Base-by-base conservation (phyloP, 2,113 vertebrate species). In the Axis porcinus region DNA sequence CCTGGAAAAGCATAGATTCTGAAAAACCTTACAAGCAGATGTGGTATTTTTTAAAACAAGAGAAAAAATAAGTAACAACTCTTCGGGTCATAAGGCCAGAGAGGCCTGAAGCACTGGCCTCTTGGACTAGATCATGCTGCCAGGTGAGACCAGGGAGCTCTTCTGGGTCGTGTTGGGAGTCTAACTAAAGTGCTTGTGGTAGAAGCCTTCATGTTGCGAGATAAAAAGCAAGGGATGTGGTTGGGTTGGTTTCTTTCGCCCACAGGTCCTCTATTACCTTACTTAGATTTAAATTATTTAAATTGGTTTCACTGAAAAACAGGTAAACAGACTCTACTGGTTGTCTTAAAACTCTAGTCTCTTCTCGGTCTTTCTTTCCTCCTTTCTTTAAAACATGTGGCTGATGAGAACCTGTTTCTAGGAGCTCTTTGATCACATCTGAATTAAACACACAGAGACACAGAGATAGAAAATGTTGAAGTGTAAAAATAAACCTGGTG, bases 271-370 rank as follows among this genome's bases (percentile, higher is more conserved):
- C 40, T 50, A 0, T 81, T 82, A 52, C 74, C 50, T 64, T 89
- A 33, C 86, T 95, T 94, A 87, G 79, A 52, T 88, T 94, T 93
- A 95, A 96, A 92, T 96, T 86, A 93, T 86, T 97, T 95, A 95
- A 95, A 62, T 97, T 95, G 47, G 91, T 93, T 92, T 97, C 36
- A 23, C 79, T 89, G 87, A 93, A 93, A 96, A 85, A 96, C 50
- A 91, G 70, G 82, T 97, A 91, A 96, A 92, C 94, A 97, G 27
- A 96, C 79, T 79, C 43, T 30, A 17, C 47, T 62, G 28, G 89
- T 62, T 91, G 79, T 93, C 89, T 91, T 93, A 16, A 50, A 91
- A 83, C 88, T 93, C 58, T 25, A 78, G 4, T 91, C 86, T 79
- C 52, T 85, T 91, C 54, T 96, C 92, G 52, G 43, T 79, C 36